Evolutionary conservation across 2,113 vertebrate genomes (phyloP).

Genomic region (Pollachius pollachius): DNA sequence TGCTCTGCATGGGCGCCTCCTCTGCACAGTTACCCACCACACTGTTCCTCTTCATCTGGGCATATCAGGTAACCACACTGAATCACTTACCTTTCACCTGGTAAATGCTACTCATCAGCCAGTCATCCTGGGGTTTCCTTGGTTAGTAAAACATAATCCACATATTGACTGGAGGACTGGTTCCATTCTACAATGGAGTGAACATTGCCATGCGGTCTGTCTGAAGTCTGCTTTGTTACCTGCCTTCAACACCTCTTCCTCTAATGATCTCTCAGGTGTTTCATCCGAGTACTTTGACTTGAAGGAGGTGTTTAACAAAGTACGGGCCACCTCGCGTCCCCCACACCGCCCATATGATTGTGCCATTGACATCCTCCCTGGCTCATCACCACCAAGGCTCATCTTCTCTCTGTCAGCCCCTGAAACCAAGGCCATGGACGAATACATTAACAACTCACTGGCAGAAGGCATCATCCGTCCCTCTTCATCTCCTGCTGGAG

Average conservation of each 20-base stretch:
- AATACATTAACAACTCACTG: not conserved
- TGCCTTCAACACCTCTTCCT: not conserved
- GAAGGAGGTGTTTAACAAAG: not conserved
- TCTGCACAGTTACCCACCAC: not conserved
- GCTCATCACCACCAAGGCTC: too few species aligned
- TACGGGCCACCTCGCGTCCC: not conserved
- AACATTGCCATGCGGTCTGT: not conserved
- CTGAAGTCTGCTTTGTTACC: not conserved
- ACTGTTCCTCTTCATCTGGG: not conserved
- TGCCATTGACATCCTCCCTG: too few species aligned
- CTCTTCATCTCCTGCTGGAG: not conserved
- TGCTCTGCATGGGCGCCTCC: not conserved
- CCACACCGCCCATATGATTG: too few species aligned
- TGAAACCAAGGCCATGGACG: too few species aligned
- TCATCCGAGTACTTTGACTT: not conserved
- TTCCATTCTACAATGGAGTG: not conserved
- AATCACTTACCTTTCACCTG: not conserved
- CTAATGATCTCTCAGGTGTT: not conserved
- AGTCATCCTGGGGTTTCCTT: not conserved
- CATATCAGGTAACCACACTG: constrained; percentile 4
- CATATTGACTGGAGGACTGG: not conserved
- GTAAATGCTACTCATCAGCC: not conserved
- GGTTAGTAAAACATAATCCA: not conserved
- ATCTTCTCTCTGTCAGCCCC: too few species aligned
- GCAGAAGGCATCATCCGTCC: not conserved